Evolutionary conservation across 1,140 invertebrate genomes (phyloP), one percentile per base, ranked within the genome.

Genomic region (Rhopalosiphum padi): DNA sequence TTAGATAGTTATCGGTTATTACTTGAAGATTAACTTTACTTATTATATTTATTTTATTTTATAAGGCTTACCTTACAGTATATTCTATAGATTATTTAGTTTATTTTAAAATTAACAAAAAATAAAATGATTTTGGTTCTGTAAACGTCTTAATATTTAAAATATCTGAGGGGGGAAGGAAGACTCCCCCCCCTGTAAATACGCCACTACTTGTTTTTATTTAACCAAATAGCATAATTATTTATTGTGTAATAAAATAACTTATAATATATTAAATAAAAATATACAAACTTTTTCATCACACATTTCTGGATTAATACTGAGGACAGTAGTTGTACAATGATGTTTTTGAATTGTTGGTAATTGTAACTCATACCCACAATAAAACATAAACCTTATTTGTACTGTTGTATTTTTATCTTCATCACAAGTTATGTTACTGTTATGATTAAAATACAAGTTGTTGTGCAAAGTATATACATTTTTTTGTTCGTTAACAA

Each of bases 251-350:
- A 41, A 41, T 41, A 41, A 41, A 41, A 41, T 41, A 41, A 4
- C 41, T 2, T 41, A 41, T 2, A 41, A 41, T 7, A 11, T 4
- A 68, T 30, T 46, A 55, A 90, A 90, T 90, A 37, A 68, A 68
- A 90, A 91, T 46, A 46, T 91, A 92, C 90, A 11, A 82, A 92
- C 90, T 37, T 85, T 92, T 53, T 92, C 25, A 37, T 51, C 77
- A 51, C 90, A 92, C 9, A 92, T 82, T 48, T 77, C n/a, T 92
- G 90, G 90, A 83, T 92, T 23, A 25, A 92, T 82, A 48, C 18
- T 83, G 7, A 92, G 30, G 35, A 92, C 68, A 23, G 83, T n/a
- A 83, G 8, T 37, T 6, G 3, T 23, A n/a, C n/a, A 82, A 68
- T 37, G 3, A 35, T 83, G 37, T 37, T 51, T 92, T 3, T 6